Evolutionary conservation across 1,140 invertebrate genomes (phyloP), one percentile per base, ranked within the genome.

Genomic region (Drosophila bipectinata): DNA sequence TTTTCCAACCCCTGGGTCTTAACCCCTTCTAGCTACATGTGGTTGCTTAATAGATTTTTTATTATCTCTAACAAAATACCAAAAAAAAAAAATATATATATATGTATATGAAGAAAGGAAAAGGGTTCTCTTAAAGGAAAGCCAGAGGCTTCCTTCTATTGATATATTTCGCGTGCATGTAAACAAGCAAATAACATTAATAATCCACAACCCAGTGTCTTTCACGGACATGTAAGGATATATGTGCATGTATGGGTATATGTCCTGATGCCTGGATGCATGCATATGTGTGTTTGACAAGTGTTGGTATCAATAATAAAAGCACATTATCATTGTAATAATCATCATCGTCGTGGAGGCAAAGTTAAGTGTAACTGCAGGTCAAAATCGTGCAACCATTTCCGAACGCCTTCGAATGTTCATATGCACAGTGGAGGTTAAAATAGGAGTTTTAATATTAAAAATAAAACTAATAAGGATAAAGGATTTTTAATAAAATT

Each of bases 21-120:
- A 57, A 57, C 60, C 60, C 60, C 59, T 63, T 45, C 54, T 51
- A 26, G 48, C 72, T 84, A 68, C 76, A 83, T 87, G 83, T 88
- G 83, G 83, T 89, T 83, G 79, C 84, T 60, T 88, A 88, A 89
- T 88, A 88, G 83, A 88, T 88, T 83, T 88, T 88, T 88, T 88
- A 88, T 88, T 84, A 88, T 88, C 82, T 87, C 64, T 85, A 37
- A 37, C 34, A n/a, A n/a, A 12, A 37, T 37, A 37, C 34, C 9
- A 37, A 37, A 37, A 12, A 37, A 34, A 32, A 32, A 32, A 32
- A 2, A 10, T 1, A 18, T 18, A 18, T 21, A 21, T 21, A 34
- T 10, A 10, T 12, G n/a, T 37, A n/a, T 10, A 1, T 9, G 3
- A 37, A 12, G 34, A n/a, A 37, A 37, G 10, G 12, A 49, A 52